A percentile compares a stretch with the other conserved stretches of the same genome.
phyloP scores from a whole-genome alignment of 1,140 invertebrate genomes.

The Aphaenogaster floridana region DNA sequence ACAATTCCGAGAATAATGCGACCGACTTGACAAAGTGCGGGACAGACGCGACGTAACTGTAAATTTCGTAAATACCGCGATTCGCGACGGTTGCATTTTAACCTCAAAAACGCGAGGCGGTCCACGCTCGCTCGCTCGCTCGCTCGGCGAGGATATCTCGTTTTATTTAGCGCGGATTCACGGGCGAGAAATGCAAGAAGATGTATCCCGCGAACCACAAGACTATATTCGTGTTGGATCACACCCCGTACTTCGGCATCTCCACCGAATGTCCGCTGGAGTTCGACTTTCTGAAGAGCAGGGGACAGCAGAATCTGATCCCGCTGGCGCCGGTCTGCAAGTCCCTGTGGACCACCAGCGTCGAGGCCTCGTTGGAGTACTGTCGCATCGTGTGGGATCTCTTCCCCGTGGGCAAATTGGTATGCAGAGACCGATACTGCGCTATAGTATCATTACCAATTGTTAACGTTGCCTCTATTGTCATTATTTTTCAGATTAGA shows the following conservation, averaged over 20 bases:
- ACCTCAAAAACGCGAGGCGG: not conserved
- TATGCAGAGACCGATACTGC: conserved; percentile 81
- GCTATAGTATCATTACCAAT: conserved; percentile 15
- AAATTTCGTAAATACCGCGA: not conserved
- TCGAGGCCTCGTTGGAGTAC: conserved; percentile 98
- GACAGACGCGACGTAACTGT: not conserved
- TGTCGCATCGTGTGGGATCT: conserved; percentile 98
- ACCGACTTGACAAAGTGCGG: not conserved
- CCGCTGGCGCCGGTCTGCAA: conserved; percentile 94
- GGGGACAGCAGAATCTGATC: conserved; percentile 90
- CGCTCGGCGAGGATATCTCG: not conserved
- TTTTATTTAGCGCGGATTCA: not conserved
- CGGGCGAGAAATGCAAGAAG: conserved; percentile 44
- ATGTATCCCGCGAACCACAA: conserved; percentile 94
- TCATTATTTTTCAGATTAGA: conserved; percentile 89
- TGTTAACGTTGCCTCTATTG: conserved; percentile 2
- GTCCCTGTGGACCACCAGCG: conserved; percentile 97
- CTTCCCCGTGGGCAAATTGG: conserved; percentile 95
- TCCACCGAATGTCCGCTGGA: conserved; percentile 95
- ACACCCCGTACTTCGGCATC: conserved; percentile 95
- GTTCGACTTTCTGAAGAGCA: conserved; percentile 94
- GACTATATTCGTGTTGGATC: conserved; percentile 97
- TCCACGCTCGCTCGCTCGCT: not conserved
- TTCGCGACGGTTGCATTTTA: not conserved
- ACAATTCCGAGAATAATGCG: not conserved